Conservation (phyloP, 2,888 invertebrate species). For the Dynastes hyllus region DNA sequence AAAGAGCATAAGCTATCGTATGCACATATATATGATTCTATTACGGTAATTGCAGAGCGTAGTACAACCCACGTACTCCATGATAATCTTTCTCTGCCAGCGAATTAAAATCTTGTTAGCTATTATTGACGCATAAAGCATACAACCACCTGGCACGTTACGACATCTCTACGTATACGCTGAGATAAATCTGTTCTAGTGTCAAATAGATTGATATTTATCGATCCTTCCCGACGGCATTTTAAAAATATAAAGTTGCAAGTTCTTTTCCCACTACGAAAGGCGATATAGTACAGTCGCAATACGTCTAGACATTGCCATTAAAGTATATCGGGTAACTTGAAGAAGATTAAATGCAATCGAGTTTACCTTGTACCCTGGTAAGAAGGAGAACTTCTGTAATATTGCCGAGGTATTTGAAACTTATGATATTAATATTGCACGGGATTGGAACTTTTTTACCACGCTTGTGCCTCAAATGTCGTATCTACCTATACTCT, state of each 20-base stretch:
- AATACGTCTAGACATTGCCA: conserved; percentile 16
- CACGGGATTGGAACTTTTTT: conserved; percentile 19
- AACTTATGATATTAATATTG: conserved; percentile 25
- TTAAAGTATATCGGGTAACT: conserved; percentile 8
- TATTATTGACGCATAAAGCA: not conserved
- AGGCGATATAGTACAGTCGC: no score
- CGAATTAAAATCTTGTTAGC: conserved; percentile 5
- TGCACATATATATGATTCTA: not conserved
- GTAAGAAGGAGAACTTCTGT: conserved; percentile 5
- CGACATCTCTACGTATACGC: not conserved
- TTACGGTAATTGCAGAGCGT: not conserved
- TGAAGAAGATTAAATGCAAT: conserved; percentile 24
- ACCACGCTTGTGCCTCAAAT: not conserved
- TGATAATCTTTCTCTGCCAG: not conserved
- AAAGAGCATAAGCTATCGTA: not conserved
- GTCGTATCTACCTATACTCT: conserved; percentile 1
- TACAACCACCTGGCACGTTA: not conserved
- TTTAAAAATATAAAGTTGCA: no score
- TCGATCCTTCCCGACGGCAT: no score
- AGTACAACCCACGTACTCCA: not conserved
- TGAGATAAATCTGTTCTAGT: not conserved
- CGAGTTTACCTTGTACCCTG: not conserved
- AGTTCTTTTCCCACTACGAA: no score
- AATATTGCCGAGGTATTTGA: conserved; percentile 7
- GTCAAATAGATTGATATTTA: no score